phyloP scores from a whole-genome alignment of 1,140 invertebrate species.

The Magallana ariakensis region DNA sequence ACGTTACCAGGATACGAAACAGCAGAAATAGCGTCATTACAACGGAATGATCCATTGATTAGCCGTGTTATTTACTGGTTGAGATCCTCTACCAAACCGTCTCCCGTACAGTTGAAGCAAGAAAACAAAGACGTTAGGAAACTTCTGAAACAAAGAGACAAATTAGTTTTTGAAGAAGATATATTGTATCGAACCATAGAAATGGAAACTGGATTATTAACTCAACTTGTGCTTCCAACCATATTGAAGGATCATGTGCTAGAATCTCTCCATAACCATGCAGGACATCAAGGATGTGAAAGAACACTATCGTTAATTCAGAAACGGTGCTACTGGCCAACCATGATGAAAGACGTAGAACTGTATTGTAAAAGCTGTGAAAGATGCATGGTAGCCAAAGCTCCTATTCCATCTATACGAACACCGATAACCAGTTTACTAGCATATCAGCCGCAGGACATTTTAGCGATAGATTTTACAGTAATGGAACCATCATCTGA shows the following conservation, averaged over 20 bases:
- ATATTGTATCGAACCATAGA: constrained; percentile 26
- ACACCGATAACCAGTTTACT: constrained; percentile 43
- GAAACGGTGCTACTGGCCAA: constrained; percentile 60
- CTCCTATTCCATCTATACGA: constrained; percentile 38
- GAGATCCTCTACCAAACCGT: not conserved
- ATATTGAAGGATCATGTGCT: not conserved
- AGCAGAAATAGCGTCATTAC: constrained; percentile 8
- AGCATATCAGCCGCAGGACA: constrained; percentile 8
- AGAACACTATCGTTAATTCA: constrained; percentile 37
- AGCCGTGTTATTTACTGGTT: constrained; percentile 37
- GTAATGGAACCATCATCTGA: constrained; percentile 50
- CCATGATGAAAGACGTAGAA: constrained; percentile 44
- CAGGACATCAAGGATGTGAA: constrained; percentile 46
- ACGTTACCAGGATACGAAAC: constrained; percentile 1
- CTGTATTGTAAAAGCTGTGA: constrained; percentile 48
- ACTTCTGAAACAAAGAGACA: constrained; percentile 33
- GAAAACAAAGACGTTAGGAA: constrained; percentile 32
- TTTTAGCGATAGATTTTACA: constrained; percentile 55
- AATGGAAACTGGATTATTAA: not conserved
- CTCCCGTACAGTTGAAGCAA: not conserved
- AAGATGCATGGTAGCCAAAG: constrained; percentile 46
- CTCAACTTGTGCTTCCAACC: not conserved
- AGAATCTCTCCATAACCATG: constrained; percentile 57
- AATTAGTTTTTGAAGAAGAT: constrained; percentile 2
- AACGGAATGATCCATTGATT: not conserved